Percentiles rank a stretch among this genome's conserved stretches.
Conservation (phyloP, 2,113 vertebrate genomes). For the Penelope pileata region DNA sequence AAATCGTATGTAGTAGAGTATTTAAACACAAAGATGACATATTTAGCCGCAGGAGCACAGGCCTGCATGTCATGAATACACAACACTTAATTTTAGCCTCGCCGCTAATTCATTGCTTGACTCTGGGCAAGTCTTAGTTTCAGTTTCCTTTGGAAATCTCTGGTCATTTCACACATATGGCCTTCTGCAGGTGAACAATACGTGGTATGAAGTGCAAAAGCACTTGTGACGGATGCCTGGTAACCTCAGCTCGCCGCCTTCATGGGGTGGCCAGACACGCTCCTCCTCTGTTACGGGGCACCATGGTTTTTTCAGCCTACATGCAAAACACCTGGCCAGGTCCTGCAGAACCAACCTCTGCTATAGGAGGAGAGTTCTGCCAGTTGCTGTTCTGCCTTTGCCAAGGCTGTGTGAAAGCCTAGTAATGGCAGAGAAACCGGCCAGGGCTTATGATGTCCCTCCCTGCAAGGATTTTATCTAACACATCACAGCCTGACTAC, state of each 20-base stretch:
- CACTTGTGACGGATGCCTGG: fast-evolving
- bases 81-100: background rate
- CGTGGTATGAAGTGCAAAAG: no score
- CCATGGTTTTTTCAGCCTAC: background rate
- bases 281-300: background rate
- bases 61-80: background rate
- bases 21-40: background rate
- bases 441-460: background rate
- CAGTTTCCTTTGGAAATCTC: background rate
- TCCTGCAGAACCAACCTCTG: background rate
- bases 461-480: background rate
- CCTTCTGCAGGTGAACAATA: background rate
- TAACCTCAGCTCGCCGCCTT: background rate
- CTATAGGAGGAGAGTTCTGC: background rate
- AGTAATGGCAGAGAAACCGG: background rate
- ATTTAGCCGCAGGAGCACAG: background rate
- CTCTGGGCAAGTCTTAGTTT: background rate
- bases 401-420: background rate
- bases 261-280: background rate
- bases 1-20: background rate
- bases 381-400: background rate
- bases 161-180: fast-evolving
- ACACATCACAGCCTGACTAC: fast-evolving
- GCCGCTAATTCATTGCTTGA: background rate
- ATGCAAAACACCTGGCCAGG: background rate